Base-by-base conservation (phyloP, 1,140 invertebrate species). In the Sinella curviseta region DNA sequence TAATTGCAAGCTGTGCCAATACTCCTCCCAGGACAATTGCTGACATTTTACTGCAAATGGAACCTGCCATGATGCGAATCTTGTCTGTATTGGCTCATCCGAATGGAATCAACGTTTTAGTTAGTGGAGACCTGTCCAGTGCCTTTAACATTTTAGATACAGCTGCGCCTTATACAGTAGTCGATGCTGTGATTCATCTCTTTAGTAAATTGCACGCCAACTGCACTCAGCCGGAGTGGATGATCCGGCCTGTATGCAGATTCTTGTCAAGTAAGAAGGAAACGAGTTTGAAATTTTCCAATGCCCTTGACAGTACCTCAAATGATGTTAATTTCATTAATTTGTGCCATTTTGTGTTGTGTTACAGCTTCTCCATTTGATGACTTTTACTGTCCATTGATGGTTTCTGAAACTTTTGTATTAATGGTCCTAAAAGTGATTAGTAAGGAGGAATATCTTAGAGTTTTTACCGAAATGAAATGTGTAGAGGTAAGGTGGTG, bases 161-260 rank as follows among this genome's bases (percentile, higher is more conserved):
- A 74, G 70, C 80, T 54, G 73, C 65, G 48, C 83, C 91, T 0
- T 86, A 91, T 24, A 94, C 93, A 0, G 91, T 96, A 57, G 92
- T 93, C 0, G 95, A 96, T 85, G 93, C 93, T 12, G 91, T 95
- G 1, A 95, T 95, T 82, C 92, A 94, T 85, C 89, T 97, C 74
- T 89, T 97, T 78, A 70, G 76, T 28, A 83, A 80, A 77, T 65
- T 83, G 33, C 76, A 65, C 31, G 28, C 39, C 28, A 74, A 74
- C 39, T 70, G 77, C 14, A 79, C 78, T 24, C 74, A 77, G 33
- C 74, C 78, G 16, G 74, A 79, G 76, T 77, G 77, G 74, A 79
- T 73, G 30, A 79, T 82, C 26, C 67, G 79, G n/a, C 80, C 81
- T 20, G 33, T 84, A 14, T 82, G 82, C 34, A 70, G 67, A 73